Evolutionary conservation across 2,113 vertebrate species (phyloP), one percentile per base, ranked within the genome.

Genomic region (Miniopterus natalensis): DNA sequence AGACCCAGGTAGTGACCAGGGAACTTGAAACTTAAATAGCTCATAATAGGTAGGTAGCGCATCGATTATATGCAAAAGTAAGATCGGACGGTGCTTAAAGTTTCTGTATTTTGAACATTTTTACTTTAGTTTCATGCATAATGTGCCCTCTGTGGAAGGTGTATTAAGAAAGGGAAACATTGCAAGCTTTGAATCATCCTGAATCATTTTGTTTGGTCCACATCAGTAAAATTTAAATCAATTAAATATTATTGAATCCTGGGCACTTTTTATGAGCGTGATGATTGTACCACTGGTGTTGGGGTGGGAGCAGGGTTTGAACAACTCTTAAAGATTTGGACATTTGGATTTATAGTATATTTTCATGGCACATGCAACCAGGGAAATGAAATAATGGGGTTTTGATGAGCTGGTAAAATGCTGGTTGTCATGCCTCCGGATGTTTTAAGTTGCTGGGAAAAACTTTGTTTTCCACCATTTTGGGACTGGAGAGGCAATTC

Each of bases 61-160:
- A 1, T 2, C 0, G 21, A 29, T 20, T 18, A 0, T 10, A 3
- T 18, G 68, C 17, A 68, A n/a, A 27, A 31, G n/a, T 2, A 1
- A 15, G 4, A 18, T 6, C 5, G 2, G 18, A 10, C 36, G 1
- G 51, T 40, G 42, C 55, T 18, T 18, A 17, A 29, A 80, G 21
- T 8, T 29, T 55, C 71, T 57, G 12, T 21, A 59, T 40, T 40
- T 49, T 36, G 23, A 51, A 65, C 25, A 36, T 29, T 65, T 89
- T 18, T 21, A 20, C 45, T 81, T 86, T 29, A 47, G 40, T 74
- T 80, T 36, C 8, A 6, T 51, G 20, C 0, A 1, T 8, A 36
- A 2, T 25, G 17, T 25, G 20, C 53, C 70, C 29, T 59, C 18
- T 29, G 20, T n/a, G 18, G 42, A 80, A 83, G 20, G 17, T 31